Evolutionary conservation across 2,113 vertebrate genomes (phyloP), one percentile per base, ranked within the genome.

Genomic region (Anguilla japonica): DNA sequence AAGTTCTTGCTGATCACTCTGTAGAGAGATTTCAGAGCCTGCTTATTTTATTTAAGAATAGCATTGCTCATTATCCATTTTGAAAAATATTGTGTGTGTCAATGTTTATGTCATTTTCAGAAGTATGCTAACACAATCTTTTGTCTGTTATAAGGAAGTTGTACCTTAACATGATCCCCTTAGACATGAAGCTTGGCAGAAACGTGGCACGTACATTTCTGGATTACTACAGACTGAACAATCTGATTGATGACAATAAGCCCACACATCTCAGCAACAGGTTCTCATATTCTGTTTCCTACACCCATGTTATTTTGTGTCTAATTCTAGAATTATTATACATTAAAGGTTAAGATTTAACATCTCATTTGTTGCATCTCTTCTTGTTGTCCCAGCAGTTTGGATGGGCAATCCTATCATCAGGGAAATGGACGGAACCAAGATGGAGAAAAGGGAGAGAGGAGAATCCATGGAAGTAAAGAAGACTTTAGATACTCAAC

Each of bases 111-210:
- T 81, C 18, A 8, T 46, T 78, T 46, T 79, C 41, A 22, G 18
- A 67, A 85, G n/a, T 46, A 3, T 9, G 80, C n/a, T 34, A 53
- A 34, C 41, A 79, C 67, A 67, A 22, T 67, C 26, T 29, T 34
- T 75, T 75, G 71, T 75, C 71, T 75, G 71, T 13, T 1, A 75
- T 75, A 4, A 43, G 63, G 43, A 57, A 88, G 46, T 20, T 1
- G 34, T 34, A 91, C 95, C 96, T 98, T 98, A 97, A 98, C 92
- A 89, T 85, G 87, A 43, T 89, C 78, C 63, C 86, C 79, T 88
- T 94, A 99, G 98, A 99, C 92, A 99, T 97, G 96, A 99, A 97
- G 88, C 94, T 99, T 90, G 98, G 98, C 87, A 96, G 96, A 87
- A 99, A 99, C 0, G 97, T 99, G 91, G 98, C 98, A 22, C 96